Evolutionary conservation across 2,113 vertebrate genomes (phyloP), one percentile per base, ranked within the genome.

Genomic region (Coptodon bakossiorum): DNA sequence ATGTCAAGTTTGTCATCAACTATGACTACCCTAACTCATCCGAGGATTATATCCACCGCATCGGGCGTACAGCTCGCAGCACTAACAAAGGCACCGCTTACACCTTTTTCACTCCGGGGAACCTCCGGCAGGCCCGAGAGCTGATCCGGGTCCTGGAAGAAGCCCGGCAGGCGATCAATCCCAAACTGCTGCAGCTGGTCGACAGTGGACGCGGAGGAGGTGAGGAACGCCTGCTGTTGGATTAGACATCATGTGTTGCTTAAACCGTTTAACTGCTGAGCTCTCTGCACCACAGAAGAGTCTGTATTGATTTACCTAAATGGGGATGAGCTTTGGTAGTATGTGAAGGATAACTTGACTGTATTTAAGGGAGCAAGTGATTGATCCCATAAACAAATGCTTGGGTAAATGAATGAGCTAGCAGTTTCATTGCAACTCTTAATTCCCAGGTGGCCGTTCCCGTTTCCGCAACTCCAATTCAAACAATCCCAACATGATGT

Each of bases 1-100:
- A 99, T 83, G 97, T 99, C 91, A 99, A 99, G 96, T 99, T 99
- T 96, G 98, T 99, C 95, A 99, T 99, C 97, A 99, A 99, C 93
- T 99, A 99, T 90, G 98, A 99, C 96, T 99, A 99, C 92, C 98
- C 98, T 89, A 99, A 98, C 97, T 99, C 98, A 80, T 99, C 98
- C 0, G 98, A 99, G 95, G 98, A 99, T 95, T 99, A 99, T 1
- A 98, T 99, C 93, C 98, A 99, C 88, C 97, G 98, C 2, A 99
- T 99, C 80, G 98, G 98, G 76, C 98, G 98, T 54, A 99, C 98
- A 0, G 98, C 98, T 29, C 98, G 98, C 66, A 99, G 98, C 95
- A 99, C 97, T 95, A 99, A 99, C 96, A 99, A 98, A 94, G 98
- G 98, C 94, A 99, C 98, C 1, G 98, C 98, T 86, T 99, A 99